Evolutionary conservation across 2,113 vertebrate genomes (phyloP).

Genomic region (Monarcha castaneiventris): DNA sequence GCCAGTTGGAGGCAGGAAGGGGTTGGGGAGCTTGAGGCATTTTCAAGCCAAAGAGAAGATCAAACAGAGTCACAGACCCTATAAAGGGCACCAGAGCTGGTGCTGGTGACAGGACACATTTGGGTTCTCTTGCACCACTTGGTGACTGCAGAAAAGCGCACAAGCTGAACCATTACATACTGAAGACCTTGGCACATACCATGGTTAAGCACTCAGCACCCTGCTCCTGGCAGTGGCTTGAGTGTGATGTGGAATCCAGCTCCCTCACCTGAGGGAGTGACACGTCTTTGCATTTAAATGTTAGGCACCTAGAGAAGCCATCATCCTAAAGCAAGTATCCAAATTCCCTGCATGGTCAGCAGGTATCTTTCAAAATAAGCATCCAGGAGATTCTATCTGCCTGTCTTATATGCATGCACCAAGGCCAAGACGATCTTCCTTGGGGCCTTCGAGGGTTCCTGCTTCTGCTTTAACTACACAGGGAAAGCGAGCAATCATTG

Average conservation of each 20-base stretch:
- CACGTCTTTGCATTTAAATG: not conserved
- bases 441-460: not conserved
- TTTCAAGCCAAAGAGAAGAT: not conserved
- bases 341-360: not conserved
- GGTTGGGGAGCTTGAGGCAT: not conserved
- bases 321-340: not conserved
- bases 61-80: not conserved
- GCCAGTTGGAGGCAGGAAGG: not conserved
- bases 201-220: not conserved
- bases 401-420: not conserved
- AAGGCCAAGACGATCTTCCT: not conserved
- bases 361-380: not conserved
- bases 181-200: not conserved
- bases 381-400: not conserved
- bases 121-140: not conserved
- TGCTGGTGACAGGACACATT: not conserved
- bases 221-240: not conserved
- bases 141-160: not conserved
- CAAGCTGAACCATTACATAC: not conserved
- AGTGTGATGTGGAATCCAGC: not conserved
- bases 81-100: not conserved
- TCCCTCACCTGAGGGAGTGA: not conserved
- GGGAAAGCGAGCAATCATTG: not conserved
- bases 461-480: not conserved
- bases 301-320: not conserved